Percentiles rank a stretch among this genome's conserved stretches.
Conservation (phyloP, 37 sponge, comb jelly and placozoan genomes). For the Aphrocallistes beatrix region DNA sequence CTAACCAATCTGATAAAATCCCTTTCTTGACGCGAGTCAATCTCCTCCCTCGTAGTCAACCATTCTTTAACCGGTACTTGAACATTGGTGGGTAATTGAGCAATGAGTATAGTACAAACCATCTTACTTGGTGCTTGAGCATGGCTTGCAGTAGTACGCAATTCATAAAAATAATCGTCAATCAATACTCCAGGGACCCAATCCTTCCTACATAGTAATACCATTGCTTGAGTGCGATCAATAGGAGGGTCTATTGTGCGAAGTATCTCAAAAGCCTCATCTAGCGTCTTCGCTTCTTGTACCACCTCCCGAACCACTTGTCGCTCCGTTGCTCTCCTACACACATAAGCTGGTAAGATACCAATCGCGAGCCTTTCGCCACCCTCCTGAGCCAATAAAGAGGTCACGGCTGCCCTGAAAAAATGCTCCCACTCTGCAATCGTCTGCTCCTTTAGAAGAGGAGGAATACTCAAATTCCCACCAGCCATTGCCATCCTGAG, state of each 20-base stretch:
- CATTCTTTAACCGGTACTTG: not conserved
- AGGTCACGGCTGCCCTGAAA: too few relatives aligned
- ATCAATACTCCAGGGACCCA: not conserved
- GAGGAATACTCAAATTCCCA: too few relatives aligned
- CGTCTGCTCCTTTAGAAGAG: too few relatives aligned
- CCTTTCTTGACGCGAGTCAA: not conserved
- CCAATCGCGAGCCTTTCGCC: too few relatives aligned
- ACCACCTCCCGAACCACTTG: too few relatives aligned
- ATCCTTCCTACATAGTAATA: not conserved
- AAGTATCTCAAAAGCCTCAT: too few relatives aligned
- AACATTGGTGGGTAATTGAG: not conserved
- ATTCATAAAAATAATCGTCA: not conserved
- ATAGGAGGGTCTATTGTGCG: not conserved
- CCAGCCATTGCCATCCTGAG: too few relatives aligned
- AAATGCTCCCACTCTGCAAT: too few relatives aligned
- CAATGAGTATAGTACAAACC: not conserved
- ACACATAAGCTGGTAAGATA: too few relatives aligned
- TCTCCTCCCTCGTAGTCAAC: not conserved
- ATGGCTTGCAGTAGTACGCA: not conserved
- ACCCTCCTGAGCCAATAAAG: too few relatives aligned
- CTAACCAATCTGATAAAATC: not conserved
- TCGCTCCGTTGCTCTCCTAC: too few relatives aligned
- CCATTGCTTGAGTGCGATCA: not conserved
- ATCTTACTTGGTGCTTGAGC: not conserved
- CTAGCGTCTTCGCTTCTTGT: too few relatives aligned